phyloP scores from a whole-genome alignment of 2,797 vertebrate species.

The Hyperoplus immaculatus region DNA sequence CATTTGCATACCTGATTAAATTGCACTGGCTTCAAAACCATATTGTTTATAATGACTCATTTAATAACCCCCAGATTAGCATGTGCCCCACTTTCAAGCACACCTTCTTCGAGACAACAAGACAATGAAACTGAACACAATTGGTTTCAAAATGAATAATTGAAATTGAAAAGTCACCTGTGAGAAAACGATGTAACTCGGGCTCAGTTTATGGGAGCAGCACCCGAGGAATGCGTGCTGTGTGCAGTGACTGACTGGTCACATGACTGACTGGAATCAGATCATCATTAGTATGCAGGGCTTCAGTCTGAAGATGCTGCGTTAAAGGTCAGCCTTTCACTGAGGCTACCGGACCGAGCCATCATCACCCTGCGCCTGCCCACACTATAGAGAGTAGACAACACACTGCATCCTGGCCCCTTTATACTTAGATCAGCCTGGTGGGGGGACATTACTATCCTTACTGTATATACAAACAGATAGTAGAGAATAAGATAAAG shows the following conservation, averaged over 20 bases:
- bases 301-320: slow-evolving; percentile 70
- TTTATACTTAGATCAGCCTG: slow-evolving; percentile 12
- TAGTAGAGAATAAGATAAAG: slow-evolving; percentile 1
- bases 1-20: slow-evolving; percentile 78
- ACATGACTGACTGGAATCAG: slow-evolving; percentile 50
- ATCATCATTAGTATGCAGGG: slow-evolving; percentile 82
- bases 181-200: background rate
- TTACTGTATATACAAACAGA: slow-evolving; percentile 16
- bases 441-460: slow-evolving; percentile 33
- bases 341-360: slow-evolving; percentile 45
- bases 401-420: slow-evolving; percentile 44
- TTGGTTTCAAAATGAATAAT: slow-evolving; percentile 25
- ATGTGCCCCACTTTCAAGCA: slow-evolving; percentile 46
- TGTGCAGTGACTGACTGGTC: slow-evolving; percentile 47
- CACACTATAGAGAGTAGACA: slow-evolving; percentile 26
- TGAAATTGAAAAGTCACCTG: slow-evolving; percentile 22
- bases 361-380: slow-evolving; percentile 32
- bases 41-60: slow-evolving; percentile 65
- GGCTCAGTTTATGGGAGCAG: slow-evolving; percentile 3
- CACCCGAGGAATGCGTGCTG: background rate
- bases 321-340: slow-evolving; percentile 83
- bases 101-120: slow-evolving; percentile 41
- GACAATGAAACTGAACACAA: slow-evolving; percentile 14
- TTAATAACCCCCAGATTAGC: slow-evolving; percentile 62
- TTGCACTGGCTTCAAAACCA: slow-evolving; percentile 62